A percentile compares a stretch with the other conserved stretches of the same genome.
Evolutionary conservation across 1,140 invertebrate species (phyloP).

Genomic region (Hestina assimilis): DNA sequence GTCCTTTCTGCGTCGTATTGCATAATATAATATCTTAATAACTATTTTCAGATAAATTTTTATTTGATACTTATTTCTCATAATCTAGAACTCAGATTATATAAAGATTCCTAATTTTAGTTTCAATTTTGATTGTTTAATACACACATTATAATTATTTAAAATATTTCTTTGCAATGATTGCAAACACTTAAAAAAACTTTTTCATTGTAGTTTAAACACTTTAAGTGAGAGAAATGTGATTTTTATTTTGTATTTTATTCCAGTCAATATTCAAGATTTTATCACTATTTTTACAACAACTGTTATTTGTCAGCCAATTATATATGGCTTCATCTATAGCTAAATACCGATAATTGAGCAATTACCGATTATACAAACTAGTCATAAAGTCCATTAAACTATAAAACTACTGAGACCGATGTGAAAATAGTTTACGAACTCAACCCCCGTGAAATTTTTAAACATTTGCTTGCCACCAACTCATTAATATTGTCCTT

Average conservation of each 20-base stretch:
- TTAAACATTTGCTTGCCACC: conserved; percentile 24
- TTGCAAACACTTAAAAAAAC: too few species aligned
- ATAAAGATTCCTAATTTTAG: background rate
- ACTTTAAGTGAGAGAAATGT: too few species aligned
- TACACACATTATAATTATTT: too few species aligned
- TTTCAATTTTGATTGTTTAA: background rate
- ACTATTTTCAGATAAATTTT: background rate
- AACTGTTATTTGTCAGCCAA: too few species aligned
- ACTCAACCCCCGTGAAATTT: conserved; percentile 7
- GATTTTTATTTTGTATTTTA: too few species aligned
- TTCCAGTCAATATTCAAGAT: too few species aligned
- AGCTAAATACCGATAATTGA: background rate
- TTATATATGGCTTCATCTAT: too few species aligned
- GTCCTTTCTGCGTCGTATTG: too few species aligned
- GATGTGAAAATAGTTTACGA: conserved; percentile 17
- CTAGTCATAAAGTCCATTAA: background rate
- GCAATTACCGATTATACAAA: background rate
- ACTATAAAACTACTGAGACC: conserved; percentile 17
- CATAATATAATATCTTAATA: too few species aligned
- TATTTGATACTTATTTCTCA: background rate
- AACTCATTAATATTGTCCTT: background rate
- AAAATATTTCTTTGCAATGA: too few species aligned
- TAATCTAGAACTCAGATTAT: background rate
- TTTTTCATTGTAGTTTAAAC: too few species aligned
- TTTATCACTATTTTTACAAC: too few species aligned